Evolutionary conservation across 2,888 invertebrate species (phyloP).

Genomic region (Oscheius myriophilus): DNA sequence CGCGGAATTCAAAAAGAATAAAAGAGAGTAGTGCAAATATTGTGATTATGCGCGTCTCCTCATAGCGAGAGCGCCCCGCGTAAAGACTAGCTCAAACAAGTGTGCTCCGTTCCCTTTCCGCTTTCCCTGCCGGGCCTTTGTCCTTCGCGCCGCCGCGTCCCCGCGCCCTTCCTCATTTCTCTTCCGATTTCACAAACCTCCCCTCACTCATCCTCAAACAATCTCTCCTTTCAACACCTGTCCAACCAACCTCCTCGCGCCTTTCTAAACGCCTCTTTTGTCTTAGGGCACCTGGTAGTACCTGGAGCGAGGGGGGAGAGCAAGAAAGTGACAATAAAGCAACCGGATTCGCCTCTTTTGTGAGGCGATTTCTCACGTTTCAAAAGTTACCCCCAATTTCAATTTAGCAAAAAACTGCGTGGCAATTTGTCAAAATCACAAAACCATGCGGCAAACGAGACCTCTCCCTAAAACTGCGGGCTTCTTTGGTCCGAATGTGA

Average conservation of each 20-base stretch:
- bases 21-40: conserved; percentile 28
- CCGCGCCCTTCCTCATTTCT: conserved; percentile 16
- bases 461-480: too few species aligned
- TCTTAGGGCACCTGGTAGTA: background rate
- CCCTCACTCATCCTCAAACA: background rate
- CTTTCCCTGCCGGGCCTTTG: conserved; percentile 3
- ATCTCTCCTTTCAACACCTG: background rate
- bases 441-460: too few species aligned
- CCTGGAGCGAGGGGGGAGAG: too few species aligned
- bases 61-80: conserved; percentile 19
- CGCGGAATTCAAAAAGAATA: conserved; percentile 26
- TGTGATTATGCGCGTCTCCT: conserved; percentile 31
- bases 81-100: conserved; percentile 30
- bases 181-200: too few species aligned
- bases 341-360: too few species aligned
- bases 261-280: background rate
- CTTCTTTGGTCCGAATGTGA: too few species aligned
- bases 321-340: too few species aligned
- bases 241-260: background rate
- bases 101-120: conserved; percentile 11
- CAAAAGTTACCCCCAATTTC: too few species aligned
- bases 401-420: too few species aligned
- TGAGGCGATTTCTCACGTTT: too few species aligned
- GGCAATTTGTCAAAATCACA: too few species aligned
- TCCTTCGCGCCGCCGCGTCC: background rate